These are phyloP conservation scores for Apodemus speciosus DNA, from an alignment of 2,113 vertebrate genomes.

Conservation along the genomic window DNA sequence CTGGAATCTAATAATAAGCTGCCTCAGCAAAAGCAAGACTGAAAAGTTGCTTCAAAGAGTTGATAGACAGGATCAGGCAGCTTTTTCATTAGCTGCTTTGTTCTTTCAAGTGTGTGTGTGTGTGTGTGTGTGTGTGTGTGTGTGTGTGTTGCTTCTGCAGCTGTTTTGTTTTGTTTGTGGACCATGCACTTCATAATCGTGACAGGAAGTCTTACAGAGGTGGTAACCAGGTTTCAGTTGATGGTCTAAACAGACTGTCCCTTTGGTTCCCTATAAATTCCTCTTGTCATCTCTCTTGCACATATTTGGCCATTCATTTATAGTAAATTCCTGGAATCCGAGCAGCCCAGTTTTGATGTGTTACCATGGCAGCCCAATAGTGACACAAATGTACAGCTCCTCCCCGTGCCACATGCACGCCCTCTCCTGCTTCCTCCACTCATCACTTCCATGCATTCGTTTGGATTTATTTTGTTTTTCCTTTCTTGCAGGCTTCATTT, in stretches of 20 bases:
- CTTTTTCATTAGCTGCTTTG: not conserved
- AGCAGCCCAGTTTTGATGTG: conserved; percentile 1
- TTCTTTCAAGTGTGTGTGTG: not conserved
- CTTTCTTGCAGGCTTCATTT: not conserved
- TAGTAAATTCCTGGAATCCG: not conserved
- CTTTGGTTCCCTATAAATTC: conserved; percentile 32
- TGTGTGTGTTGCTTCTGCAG: not conserved
- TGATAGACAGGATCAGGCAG: not conserved
- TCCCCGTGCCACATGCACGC: not conserved
- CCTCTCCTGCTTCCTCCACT: not conserved
- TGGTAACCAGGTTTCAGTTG: conserved; percentile 5
- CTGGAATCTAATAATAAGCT: not conserved
- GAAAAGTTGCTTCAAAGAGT: not conserved
- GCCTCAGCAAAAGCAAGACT: not conserved
- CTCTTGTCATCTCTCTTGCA: conserved; percentile 3
- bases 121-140: not conserved
- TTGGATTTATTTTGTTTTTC: not conserved
- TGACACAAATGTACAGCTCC: not conserved
- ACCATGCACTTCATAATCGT: not conserved
- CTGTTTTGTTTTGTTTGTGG: not conserved
- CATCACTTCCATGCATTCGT: not conserved
- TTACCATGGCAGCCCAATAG: conserved; percentile 64
- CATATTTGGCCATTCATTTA: not conserved
- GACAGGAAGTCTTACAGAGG: not conserved
- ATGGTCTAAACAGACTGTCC: not conserved